Base-by-base conservation (phyloP, 1,140 invertebrate species). In the Formica selysi region DNA sequence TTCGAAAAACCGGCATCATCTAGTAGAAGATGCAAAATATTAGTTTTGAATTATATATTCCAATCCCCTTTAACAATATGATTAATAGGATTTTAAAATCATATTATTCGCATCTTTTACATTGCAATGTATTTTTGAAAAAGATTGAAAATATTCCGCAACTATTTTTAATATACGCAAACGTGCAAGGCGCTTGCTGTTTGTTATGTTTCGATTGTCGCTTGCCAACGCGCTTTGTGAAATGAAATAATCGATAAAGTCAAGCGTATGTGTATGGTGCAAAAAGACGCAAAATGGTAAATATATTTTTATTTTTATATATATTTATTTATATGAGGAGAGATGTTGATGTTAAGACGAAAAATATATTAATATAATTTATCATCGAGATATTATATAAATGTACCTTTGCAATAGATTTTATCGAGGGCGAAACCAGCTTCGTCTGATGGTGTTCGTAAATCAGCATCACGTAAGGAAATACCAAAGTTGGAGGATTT, bases 401-500 rank as follows among this genome's bases (percentile, higher is more conserved):
- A 71, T 32, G 5, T 36, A 48, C 1, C 32, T 78, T 81, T n/a
- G 16, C 7, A 6, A 19, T 71, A 97, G 97, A 97, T 97, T 91
- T 93, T 97, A 65, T 97, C 97, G 41, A 95, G 97, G 85, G 95
- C 97, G 4, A 97, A 97, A 93, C 97, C 97, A 38, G 97, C 96
- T 13, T 94, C 94, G 0, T 94, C 94, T 2, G 95, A 96, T 11
- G 93, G 93, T 29, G 88, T 86, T 13, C 94, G 94, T 41, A 95
- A 95, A 61, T 94, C 95, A 10, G 79, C 88, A 36, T 86, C 92
- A 19, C 94, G 90, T 44, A 95, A 94, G 80, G 93, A 95, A 26
- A 95, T 98, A 29, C 97, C 98, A 3, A 97, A 98, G 86, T 95
- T 99, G n/a, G 98, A 99, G 92, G 98, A 99, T 90, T 99, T 99